These are phyloP conservation scores for Linurgus olivaceus DNA, from an alignment of 2,797 vertebrate genomes.

Conservation along the genomic window DNA sequence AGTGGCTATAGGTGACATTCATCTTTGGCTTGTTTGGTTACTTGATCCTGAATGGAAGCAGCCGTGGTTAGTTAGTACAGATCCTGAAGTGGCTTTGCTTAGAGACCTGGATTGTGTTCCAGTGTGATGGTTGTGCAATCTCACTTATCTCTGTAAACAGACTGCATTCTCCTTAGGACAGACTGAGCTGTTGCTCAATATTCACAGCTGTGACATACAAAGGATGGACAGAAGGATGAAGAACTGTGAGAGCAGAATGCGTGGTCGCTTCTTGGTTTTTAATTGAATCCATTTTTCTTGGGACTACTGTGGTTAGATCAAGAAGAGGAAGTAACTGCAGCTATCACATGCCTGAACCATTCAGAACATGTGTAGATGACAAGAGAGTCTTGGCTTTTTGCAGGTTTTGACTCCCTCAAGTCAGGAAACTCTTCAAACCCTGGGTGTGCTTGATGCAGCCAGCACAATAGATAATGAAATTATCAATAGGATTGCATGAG, in stretches of 20 bases:
- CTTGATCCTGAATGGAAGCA: background rate
- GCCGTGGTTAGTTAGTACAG: background rate
- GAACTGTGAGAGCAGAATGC: background rate
- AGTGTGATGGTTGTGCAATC: background rate
- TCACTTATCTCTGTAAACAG: slow-evolving; percentile 22
- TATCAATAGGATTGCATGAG: background rate
- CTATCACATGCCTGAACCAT: background rate
- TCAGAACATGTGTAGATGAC: background rate
- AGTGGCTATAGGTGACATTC: background rate
- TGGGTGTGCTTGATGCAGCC: background rate
- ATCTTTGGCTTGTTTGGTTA: background rate
- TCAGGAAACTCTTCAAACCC: background rate
- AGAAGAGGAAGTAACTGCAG: background rate
- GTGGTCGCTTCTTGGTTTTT: background rate
- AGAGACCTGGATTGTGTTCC: background rate
- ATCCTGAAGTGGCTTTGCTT: background rate
- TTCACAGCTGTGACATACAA: background rate
- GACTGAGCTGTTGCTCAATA: background rate
- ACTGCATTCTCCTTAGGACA: background rate
- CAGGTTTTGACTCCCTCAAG: background rate
- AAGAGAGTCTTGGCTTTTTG: background rate
- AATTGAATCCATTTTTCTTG: background rate
- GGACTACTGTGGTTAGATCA: background rate
- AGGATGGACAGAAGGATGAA: background rate
- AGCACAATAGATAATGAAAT: background rate